Conservation (phyloP, 2,113 vertebrate genomes). For the Sylvia atricapilla region DNA sequence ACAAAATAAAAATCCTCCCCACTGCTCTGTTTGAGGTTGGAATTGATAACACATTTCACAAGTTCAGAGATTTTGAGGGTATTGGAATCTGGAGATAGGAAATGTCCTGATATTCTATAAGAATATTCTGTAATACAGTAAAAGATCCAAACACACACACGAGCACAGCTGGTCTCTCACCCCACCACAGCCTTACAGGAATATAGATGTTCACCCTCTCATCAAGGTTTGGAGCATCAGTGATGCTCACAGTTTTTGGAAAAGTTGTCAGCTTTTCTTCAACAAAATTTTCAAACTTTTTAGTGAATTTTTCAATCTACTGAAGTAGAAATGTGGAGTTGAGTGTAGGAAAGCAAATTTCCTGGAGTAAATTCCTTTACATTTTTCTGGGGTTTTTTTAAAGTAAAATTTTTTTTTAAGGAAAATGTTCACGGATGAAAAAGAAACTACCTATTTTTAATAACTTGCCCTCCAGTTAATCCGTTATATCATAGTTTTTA, state of each 20-base stretch:
- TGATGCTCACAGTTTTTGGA: not conserved
- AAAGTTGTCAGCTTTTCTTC: not conserved
- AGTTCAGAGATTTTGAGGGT: not conserved
- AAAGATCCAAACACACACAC: not conserved
- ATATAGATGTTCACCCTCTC: not conserved
- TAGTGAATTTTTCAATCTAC: not conserved
- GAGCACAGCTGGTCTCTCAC: not conserved
- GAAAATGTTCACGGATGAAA: not conserved
- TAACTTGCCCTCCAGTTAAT: not conserved
- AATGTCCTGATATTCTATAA: not conserved
- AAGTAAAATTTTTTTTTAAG: not conserved
- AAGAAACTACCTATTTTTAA: not conserved
- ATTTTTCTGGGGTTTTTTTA: not conserved
- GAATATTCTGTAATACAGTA: not conserved
- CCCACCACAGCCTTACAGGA: rapidly evolving
- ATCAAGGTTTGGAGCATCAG: not conserved
- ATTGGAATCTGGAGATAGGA: not conserved
- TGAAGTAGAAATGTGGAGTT: not conserved
- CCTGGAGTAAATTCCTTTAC: not conserved
- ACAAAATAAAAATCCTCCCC: not conserved
- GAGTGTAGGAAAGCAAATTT: not conserved
- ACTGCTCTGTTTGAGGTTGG: not conserved
- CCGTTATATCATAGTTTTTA: not conserved
- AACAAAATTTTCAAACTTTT: not conserved
- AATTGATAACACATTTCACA: not conserved